A percentile compares a stretch with the other conserved stretches of the same genome.
phyloP scores from a whole-genome alignment of 1,140 invertebrate genomes.

The Ips typographus region DNA sequence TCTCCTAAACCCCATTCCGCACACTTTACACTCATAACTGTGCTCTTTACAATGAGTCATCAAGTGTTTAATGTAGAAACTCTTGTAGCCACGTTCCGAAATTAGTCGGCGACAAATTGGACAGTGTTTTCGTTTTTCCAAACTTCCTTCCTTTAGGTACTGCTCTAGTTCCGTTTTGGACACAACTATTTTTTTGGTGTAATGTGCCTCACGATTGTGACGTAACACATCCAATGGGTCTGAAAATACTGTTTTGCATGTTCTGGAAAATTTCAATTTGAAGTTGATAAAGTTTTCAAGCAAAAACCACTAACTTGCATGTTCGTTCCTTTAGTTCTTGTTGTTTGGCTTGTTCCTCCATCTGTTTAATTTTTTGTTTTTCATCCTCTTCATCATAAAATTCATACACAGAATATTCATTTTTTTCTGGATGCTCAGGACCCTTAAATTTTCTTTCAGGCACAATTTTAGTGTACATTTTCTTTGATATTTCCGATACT shows the following conservation, averaged over 20 bases:
- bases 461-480: background rate
- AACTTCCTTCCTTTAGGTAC: conserved; percentile 24
- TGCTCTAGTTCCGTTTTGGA: conserved; percentile 34
- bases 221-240: conserved; percentile 38
- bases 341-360: background rate
- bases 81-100: conserved; percentile 25
- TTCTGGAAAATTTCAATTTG: conserved; percentile 14
- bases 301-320: conserved; percentile 7
- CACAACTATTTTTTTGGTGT: conserved; percentile 29
- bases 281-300: conserved; percentile 4
- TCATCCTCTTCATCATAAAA: conserved; percentile 30
- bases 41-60: conserved; percentile 34
- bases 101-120: conserved; percentile 40
- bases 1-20: conserved; percentile 40
- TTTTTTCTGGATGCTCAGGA: background rate
- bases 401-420: conserved; percentile 18
- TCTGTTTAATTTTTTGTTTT: conserved; percentile 7
- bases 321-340: conserved; percentile 16
- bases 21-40: conserved; percentile 35
- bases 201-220: conserved; percentile 37
- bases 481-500: background rate
- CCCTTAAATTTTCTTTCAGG: background rate
- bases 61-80: conserved; percentile 39
- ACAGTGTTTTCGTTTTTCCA: conserved; percentile 24
- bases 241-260: conserved; percentile 25